Conservation (phyloP, 2,113 vertebrate genomes). For the Dinomys branickii region DNA sequence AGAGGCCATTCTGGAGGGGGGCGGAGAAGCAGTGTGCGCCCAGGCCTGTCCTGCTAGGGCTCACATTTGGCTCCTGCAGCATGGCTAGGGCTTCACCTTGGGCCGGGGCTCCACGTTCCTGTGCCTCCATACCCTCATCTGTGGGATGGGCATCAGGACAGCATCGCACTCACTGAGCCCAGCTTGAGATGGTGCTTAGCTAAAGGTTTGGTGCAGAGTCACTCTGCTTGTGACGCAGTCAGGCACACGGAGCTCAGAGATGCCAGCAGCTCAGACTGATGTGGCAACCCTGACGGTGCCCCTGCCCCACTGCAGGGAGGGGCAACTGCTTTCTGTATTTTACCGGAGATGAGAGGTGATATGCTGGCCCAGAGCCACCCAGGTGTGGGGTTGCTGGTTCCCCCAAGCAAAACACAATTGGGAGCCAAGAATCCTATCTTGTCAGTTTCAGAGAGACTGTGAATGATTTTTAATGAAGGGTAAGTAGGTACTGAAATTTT, state of each 20-base stretch:
- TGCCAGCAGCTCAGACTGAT: rapidly evolving
- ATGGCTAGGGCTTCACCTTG: not conserved
- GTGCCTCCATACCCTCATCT: not conserved
- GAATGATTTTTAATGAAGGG: not conserved
- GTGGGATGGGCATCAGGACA: not conserved
- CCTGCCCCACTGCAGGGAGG: rapidly evolving
- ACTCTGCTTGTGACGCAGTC: not conserved
- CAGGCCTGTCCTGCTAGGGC: not conserved
- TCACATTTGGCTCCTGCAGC: no score
- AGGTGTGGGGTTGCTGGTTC: not conserved
- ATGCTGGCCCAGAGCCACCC: not conserved
- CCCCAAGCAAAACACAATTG: not conserved
- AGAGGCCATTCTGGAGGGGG: not conserved
- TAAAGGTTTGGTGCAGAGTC: not conserved
- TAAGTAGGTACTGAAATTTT: not conserved
- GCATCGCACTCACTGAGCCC: not conserved
- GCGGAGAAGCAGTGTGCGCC: not conserved
- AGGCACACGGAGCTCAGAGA: rapidly evolving
- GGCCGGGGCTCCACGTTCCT: not conserved
- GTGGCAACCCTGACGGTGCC: rapidly evolving
- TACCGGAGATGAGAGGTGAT: not conserved
- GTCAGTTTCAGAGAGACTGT: not conserved
- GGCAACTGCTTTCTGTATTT: no score
- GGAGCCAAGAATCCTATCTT: no score
- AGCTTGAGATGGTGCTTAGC: not conserved